Evolutionary conservation across 2,888 invertebrate species (phyloP).

Genomic region (Schizotus pectinicornis): DNA sequence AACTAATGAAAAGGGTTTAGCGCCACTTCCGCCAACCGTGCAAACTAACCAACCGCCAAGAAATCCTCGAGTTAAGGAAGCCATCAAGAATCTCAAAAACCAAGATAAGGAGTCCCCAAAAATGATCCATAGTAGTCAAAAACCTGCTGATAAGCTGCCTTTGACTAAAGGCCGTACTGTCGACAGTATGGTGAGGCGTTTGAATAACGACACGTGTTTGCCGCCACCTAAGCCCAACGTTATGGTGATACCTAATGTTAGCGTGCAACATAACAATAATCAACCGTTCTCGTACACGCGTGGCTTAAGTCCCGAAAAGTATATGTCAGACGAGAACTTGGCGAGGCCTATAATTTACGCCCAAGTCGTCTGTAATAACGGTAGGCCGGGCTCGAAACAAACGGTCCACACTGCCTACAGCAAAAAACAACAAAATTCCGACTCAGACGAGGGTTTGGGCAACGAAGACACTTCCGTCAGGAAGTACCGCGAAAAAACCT

Average conservation of each 20-base stretch:
- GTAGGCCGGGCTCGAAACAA: slow-evolving; percentile 51
- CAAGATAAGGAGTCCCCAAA: slow-evolving; percentile 55
- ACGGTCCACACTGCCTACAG: slow-evolving; percentile 63
- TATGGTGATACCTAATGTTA: slow-evolving; percentile 66
- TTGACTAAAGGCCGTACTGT: slow-evolving; percentile 76
- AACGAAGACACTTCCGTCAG: slow-evolving; percentile 65
- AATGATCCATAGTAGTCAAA: slow-evolving; percentile 77
- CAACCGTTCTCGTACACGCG: slow-evolving; percentile 84
- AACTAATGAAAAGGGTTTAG: slow-evolving; percentile 30
- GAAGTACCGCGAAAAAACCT: slow-evolving; percentile 45
- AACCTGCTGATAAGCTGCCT: slow-evolving; percentile 72
- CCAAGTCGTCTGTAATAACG: slow-evolving; percentile 67
- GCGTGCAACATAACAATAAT: slow-evolving; percentile 72
- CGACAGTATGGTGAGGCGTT: slow-evolving; percentile 75
- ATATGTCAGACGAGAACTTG: slow-evolving; percentile 47
- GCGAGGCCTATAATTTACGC: slow-evolving; percentile 71
- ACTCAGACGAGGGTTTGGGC: slow-evolving; percentile 82
- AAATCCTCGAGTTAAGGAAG: slow-evolving; percentile 59
- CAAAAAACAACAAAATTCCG: slow-evolving; percentile 66
- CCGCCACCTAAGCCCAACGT: slow-evolving; percentile 65
- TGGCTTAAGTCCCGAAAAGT: slow-evolving; percentile 59
- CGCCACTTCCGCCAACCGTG: slow-evolving; percentile 9
- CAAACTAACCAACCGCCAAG: background rate
- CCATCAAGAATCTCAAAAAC: slow-evolving; percentile 59
- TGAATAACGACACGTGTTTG: slow-evolving; percentile 74